Evolutionary conservation across 2,888 invertebrate genomes (phyloP), one percentile per base, ranked within the genome.

Genomic region (Tricholauxania praeusta): DNA sequence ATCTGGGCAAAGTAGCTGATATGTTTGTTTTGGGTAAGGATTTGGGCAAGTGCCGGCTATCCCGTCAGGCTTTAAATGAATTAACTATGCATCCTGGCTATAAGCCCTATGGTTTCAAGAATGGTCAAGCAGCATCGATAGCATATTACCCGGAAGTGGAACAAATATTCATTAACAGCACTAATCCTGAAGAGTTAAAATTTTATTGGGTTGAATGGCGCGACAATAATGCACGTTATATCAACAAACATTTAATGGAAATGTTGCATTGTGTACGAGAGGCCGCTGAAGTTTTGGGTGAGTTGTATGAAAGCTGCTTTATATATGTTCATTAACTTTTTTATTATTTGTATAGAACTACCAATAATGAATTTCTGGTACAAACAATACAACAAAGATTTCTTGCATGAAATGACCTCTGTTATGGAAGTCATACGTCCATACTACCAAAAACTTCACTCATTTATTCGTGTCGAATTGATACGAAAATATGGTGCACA

Each of bases 361-460:
- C 52, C 77, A 0, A 72, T 72, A 1, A 39, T 78, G 19, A 77
- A 76, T n/a, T 68, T 77, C 15, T 79, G 79, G 78, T 74, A 74
- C 67, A 53, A 74, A 17, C 72, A 65, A n/a, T 79, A 79, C 47
- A 75, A 77, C 49, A 39, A 60, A n/a, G 19, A 53, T 17, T 17
- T 53, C 6, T 8, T 53, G 53, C 1, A 53, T 12, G 91, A 92
- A 79, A 84, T 94, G 12, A 90, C 89, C 2, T 88, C 88, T 72
- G 83, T 93, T 1, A 93, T 93, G 92, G 89, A 90, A 69, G 90
- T 93, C 82, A 86, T 96, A 64, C 91, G 90, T 78, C 95, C 95
- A 0, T 83, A 96, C 7, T 96, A 95, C 83, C 87, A 91, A 69
- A 91, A 94, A 81, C 87, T 95, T 12, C 95, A 95, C 82, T 93